Evolutionary conservation across 2,797 vertebrate genomes (phyloP).

Genomic region (Sebastes iracundus): DNA sequence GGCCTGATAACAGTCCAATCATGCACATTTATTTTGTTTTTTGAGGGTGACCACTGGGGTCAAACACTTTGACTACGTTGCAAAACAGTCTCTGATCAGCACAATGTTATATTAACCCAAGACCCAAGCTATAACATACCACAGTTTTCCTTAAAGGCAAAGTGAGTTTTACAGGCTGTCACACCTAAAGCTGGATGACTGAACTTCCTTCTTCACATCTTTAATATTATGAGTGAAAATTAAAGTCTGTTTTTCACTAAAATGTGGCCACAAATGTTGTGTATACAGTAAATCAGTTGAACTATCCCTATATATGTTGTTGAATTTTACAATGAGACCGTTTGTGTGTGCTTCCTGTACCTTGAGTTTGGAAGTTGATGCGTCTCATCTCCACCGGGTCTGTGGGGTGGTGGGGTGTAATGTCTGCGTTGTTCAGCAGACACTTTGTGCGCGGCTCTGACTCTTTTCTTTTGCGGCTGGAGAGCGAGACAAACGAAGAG

Average conservation of each 20-base stretch:
- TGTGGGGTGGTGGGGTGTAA: conserved; percentile 94
- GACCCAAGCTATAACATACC: background rate
- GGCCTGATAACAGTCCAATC: no score
- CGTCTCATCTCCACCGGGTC: conserved; percentile 98
- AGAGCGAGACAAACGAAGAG: conserved; percentile 23
- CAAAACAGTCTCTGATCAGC: background rate
- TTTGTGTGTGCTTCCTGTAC: conserved; percentile 70
- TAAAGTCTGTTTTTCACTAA: background rate
- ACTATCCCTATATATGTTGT: background rate
- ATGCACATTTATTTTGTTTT: background rate
- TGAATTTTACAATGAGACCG: background rate
- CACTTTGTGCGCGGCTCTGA: conserved; percentile 96
- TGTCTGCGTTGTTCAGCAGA: conserved; percentile 94
- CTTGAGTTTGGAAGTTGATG: conserved; percentile 98
- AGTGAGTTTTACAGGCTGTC: background rate
- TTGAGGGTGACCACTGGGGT: background rate
- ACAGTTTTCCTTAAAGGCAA: background rate
- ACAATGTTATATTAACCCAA: background rate
- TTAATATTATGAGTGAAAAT: background rate
- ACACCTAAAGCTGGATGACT: background rate
- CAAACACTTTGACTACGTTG: background rate
- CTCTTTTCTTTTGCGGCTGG: conserved; percentile 94
- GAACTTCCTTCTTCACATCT: conserved; percentile 5
- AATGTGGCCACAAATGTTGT: background rate
- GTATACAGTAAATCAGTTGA: background rate